Evolutionary conservation across 1,140 invertebrate genomes (phyloP).

Genomic region (Physella acuta): DNA sequence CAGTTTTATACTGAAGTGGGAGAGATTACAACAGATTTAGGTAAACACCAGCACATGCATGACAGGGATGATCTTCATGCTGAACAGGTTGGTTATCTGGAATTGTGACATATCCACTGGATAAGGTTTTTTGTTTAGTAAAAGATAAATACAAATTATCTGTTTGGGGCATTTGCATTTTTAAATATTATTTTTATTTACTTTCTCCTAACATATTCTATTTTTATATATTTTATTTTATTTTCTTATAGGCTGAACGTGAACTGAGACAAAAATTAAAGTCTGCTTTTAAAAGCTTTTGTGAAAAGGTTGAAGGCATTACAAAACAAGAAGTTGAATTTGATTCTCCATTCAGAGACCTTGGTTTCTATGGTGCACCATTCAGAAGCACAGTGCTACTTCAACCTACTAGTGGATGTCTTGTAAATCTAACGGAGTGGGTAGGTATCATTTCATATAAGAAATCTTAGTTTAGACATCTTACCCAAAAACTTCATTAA

Average conservation of each 20-base stretch:
- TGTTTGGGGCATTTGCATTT: no score
- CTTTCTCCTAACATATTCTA: no score
- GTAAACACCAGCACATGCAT: slow-evolving; percentile 99
- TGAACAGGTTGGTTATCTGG: slow-evolving; percentile 72
- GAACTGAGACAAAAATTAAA: slow-evolving; percentile 95
- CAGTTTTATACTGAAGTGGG: slow-evolving; percentile 99
- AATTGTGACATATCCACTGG: no score
- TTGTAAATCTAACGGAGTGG: slow-evolving; percentile 98
- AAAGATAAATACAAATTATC: no score
- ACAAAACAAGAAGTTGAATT: slow-evolving; percentile 98
- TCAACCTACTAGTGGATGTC: slow-evolving; percentile 93
- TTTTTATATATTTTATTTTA: not conserved
- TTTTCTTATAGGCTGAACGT: slow-evolving; percentile 74
- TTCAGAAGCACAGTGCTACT: slow-evolving; percentile 92
- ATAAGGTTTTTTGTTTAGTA: no score
- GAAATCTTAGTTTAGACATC: no score
- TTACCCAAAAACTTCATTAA: no score
- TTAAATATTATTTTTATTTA: no score
- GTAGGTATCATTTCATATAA: slow-evolving; percentile 62
- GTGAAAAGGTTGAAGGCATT: slow-evolving; percentile 94
- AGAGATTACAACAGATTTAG: slow-evolving; percentile 98
- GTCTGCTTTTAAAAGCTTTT: slow-evolving; percentile 96
- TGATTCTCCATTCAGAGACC: slow-evolving; percentile 95
- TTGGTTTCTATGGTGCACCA: slow-evolving; percentile 97
- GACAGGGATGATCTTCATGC: slow-evolving; percentile 97